Conservation (phyloP, 2,888 invertebrate species). For the Nomada fucata region DNA sequence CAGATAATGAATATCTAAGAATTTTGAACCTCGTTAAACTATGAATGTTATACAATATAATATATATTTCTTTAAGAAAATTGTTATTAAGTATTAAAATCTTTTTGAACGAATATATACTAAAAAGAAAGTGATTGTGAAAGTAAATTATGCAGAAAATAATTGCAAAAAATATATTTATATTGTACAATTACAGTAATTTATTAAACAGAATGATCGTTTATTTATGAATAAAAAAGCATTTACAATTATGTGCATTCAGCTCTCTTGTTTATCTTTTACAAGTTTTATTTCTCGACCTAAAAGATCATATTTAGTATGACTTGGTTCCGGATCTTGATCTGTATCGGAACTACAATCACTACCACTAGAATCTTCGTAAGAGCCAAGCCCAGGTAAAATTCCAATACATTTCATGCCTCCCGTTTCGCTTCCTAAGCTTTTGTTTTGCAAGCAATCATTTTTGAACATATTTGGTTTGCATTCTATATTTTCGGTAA, state of each 20-base stretch:
- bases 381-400: constrained; percentile 93
- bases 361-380: constrained; percentile 89
- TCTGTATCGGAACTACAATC: constrained; percentile 90
- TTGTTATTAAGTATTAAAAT: not conserved
- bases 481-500: constrained; percentile 26
- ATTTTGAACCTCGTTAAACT: not conserved
- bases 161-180: constrained; percentile 50
- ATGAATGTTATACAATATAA: constrained; percentile 11
- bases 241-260: constrained; percentile 42
- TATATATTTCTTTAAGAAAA: constrained; percentile 1
- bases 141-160: constrained; percentile 34
- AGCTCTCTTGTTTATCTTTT: constrained; percentile 73
- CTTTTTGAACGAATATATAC: constrained; percentile 8
- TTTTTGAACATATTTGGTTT: constrained; percentile 44
- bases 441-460: constrained; percentile 28
- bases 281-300: constrained; percentile 81
- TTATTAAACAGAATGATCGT: constrained; percentile 39
- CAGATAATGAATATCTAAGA: not conserved
- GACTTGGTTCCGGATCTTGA: constrained; percentile 85
- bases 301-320: constrained; percentile 82
- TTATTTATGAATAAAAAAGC: constrained; percentile 34
- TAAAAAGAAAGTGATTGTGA: constrained; percentile 22
- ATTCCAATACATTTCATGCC: constrained; percentile 90
- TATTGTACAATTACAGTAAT: constrained; percentile 45
- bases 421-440: constrained; percentile 48